These are phyloP conservation scores for Periplaneta americana DNA, from an alignment of 1,140 invertebrate genomes.

Conservation along the genomic window DNA sequence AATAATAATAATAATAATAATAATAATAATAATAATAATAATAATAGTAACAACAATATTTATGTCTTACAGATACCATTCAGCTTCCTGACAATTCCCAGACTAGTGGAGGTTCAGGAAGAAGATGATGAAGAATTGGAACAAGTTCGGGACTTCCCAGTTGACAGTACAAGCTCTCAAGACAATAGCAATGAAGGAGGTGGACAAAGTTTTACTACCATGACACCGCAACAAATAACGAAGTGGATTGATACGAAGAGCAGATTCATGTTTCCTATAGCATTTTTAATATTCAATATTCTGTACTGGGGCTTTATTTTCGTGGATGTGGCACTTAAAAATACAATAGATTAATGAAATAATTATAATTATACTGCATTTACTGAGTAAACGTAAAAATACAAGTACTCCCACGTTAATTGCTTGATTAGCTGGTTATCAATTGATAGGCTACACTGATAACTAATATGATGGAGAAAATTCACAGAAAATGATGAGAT, in stretches of 20 bases:
- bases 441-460: too few species aligned
- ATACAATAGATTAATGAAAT: too few species aligned
- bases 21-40: neutral
- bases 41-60: neutral
- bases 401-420: too few species aligned
- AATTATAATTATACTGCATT: too few species aligned
- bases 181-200: conserved; percentile 28
- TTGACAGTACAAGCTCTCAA: conserved; percentile 9
- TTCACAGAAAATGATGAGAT: too few species aligned
- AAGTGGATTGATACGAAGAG: conserved; percentile 80
- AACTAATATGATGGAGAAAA: too few species aligned
- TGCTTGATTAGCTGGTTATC: too few species aligned
- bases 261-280: conserved; percentile 66
- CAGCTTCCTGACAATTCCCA: neutral
- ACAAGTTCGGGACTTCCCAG: conserved; percentile 26
- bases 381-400: too few species aligned
- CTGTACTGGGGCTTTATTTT: conserved; percentile 80
- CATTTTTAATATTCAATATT: conserved; percentile 76
- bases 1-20: neutral
- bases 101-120: neutral
- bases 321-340: neutral
- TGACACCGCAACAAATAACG: conserved; percentile 80
- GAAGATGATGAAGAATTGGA: conserved; percentile 29
- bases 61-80: conserved; percentile 43
- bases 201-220: conserved; percentile 57